These are phyloP conservation scores for Ammodytes dubius DNA, from an alignment of 2,113 vertebrate species.

Conservation along the genomic window DNA sequence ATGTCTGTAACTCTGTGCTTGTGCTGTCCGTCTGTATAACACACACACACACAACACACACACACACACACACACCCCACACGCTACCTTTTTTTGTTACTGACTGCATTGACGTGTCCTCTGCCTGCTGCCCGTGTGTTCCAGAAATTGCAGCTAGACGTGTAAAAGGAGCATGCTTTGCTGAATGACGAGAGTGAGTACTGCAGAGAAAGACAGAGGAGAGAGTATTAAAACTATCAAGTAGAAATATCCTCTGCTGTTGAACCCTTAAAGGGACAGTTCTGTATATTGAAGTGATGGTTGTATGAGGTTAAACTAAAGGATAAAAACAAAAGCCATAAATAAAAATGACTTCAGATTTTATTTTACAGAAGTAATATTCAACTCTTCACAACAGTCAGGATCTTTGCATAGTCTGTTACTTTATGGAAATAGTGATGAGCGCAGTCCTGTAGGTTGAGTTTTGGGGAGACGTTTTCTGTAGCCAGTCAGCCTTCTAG, in stretches of 20 bases:
- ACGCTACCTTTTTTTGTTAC: constrained; percentile 52
- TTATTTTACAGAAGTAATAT: too few species aligned
- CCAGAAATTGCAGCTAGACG: constrained; percentile 84
- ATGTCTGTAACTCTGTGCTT: constrained; percentile 42
- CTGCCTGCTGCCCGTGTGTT: constrained; percentile 73
- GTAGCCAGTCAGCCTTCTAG: too few species aligned
- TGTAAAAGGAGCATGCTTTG: constrained; percentile 97
- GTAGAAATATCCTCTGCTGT: background rate
- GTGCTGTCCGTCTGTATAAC: constrained; percentile 45
- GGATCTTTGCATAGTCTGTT: too few species aligned
- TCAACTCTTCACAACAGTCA: too few species aligned
- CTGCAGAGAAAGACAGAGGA: constrained; percentile 33
- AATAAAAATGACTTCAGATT: too few species aligned
- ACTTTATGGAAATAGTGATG: too few species aligned
- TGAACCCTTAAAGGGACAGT: background rate
- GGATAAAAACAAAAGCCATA: too few species aligned
- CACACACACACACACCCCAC: constrained; percentile 2
- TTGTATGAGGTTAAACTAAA: too few species aligned
- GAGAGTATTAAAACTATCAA: constrained; percentile 1
- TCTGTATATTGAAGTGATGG: too few species aligned
- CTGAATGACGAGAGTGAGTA: constrained; percentile 97
- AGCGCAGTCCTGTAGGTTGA: too few species aligned
- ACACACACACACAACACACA: constrained; percentile 8
- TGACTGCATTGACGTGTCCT: constrained; percentile 45
- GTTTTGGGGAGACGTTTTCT: too few species aligned